These are phyloP conservation scores for Echiichthys vipera DNA, from an alignment of 2,797 vertebrate species.

Conservation along the genomic window DNA sequence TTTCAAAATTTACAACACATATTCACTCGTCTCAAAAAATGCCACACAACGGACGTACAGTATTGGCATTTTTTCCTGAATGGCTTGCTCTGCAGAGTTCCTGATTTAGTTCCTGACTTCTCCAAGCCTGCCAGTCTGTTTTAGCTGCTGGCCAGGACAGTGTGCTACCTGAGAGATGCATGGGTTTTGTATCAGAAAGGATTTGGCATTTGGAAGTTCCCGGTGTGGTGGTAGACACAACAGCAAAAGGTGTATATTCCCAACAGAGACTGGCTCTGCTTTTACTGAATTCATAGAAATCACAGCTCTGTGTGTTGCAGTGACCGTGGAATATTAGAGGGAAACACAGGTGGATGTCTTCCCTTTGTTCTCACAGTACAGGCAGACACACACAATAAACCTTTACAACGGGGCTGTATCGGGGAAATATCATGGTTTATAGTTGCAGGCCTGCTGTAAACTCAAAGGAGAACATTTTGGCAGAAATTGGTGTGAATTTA, in stretches of 20 bases:
- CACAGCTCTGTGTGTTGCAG: constrained; percentile 15
- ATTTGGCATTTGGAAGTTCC: constrained; percentile 68
- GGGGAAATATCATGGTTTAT: constrained; percentile 35
- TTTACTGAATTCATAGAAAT: constrained; percentile 30
- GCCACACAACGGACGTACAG: constrained; percentile 23
- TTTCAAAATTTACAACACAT: constrained; percentile 54
- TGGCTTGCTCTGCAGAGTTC: constrained; percentile 45
- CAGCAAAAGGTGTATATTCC: constrained; percentile 43
- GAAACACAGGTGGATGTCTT: constrained; percentile 31
- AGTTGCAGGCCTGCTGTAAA: constrained; percentile 51
- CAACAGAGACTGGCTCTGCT: constrained; percentile 40
- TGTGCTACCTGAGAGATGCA: constrained; percentile 78
- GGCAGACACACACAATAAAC: constrained; percentile 31
- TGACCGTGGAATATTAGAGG: constrained; percentile 12
- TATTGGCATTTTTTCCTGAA: constrained; percentile 33
- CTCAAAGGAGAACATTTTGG: constrained; percentile 46
- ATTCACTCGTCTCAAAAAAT: constrained; percentile 14
- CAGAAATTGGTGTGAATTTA: constrained; percentile 62
- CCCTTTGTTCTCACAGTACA: constrained; percentile 56
- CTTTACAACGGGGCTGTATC: constrained; percentile 4
- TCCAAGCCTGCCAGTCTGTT: constrained; percentile 50
- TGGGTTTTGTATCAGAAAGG: constrained; percentile 56
- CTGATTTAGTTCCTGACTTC: constrained; percentile 63
- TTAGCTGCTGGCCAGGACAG: constrained; percentile 49
- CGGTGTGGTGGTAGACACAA: constrained; percentile 32